These are phyloP conservation scores for Nematopogon swammerdamellus DNA, from an alignment of 2,888 invertebrate species.

Conservation along the genomic window DNA sequence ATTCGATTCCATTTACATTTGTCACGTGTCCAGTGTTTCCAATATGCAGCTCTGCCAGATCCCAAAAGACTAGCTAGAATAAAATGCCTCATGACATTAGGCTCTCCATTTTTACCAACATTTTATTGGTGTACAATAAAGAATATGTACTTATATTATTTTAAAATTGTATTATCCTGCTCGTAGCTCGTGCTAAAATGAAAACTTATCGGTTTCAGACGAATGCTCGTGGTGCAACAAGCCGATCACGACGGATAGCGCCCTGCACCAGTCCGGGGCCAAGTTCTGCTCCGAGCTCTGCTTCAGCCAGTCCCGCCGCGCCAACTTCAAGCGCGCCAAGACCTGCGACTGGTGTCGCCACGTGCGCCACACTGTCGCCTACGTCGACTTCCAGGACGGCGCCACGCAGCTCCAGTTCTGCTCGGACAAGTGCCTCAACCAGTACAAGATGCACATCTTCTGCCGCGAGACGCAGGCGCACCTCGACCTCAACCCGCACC, in stretches of 20 bases:
- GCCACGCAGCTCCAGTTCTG: slow-evolving; percentile 88
- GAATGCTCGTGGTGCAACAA: slow-evolving; percentile 78
- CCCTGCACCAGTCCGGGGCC: slow-evolving; percentile 49
- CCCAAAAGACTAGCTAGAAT: too few species aligned
- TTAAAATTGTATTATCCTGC: too few species aligned
- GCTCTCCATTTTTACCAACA: too few species aligned
- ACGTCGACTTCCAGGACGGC: slow-evolving; percentile 89
- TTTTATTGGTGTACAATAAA: too few species aligned
- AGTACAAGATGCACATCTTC: slow-evolving; percentile 97
- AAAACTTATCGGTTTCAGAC: too few species aligned
- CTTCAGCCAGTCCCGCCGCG: slow-evolving; percentile 84
- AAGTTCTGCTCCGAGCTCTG: slow-evolving; percentile 85
- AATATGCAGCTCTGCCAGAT: too few species aligned
- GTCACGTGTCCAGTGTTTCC: too few species aligned
- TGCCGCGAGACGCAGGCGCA: slow-evolving; percentile 92
- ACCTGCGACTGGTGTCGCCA: slow-evolving; percentile 94
- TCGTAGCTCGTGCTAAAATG: too few species aligned
- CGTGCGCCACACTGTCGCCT: slow-evolving; percentile 84
- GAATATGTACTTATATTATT: too few species aligned
- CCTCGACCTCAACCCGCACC: slow-evolving; percentile 78
- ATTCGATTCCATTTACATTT: too few species aligned
- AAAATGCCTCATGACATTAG: too few species aligned
- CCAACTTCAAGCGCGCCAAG: slow-evolving; percentile 87
- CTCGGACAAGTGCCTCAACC: slow-evolving; percentile 90
- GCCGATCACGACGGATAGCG: slow-evolving; percentile 52